Evolutionary conservation across 2,797 vertebrate species (phyloP).

Genomic region (Myotis pilosus): DNA sequence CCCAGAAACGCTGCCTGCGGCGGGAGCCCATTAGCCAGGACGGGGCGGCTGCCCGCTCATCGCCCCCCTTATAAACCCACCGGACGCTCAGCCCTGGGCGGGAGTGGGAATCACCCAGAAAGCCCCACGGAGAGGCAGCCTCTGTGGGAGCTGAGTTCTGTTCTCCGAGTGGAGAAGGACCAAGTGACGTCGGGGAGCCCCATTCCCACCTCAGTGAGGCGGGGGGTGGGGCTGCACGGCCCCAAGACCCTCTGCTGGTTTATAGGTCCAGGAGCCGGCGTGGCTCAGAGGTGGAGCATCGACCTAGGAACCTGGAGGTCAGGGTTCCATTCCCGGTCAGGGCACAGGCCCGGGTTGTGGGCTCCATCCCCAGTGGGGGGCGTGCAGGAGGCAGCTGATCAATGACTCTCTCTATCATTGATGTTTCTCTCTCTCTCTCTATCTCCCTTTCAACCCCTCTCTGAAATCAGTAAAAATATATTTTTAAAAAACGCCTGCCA

Average conservation of each 20-base stretch:
- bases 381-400: no score
- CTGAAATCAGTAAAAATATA: no score
- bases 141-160: background rate
- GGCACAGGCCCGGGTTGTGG: no score
- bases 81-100: background rate
- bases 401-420: no score
- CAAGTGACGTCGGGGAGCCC: background rate
- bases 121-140: background rate
- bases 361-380: no score
- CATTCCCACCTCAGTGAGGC: background rate
- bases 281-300: no score
- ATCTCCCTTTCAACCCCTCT: no score
- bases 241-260: background rate
- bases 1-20: background rate
- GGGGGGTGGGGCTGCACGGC: accelerated
- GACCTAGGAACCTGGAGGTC: no score
- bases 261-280: background rate
- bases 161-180: background rate
- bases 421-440: no score
- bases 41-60: background rate
- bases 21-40: background rate
- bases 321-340: no score
- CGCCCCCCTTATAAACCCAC: slow-evolving; percentile 23
- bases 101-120: background rate
- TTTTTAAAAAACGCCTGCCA: no score